phyloP scores from a whole-genome alignment of 1,140 invertebrate species.

The Ceratina australensis region DNA sequence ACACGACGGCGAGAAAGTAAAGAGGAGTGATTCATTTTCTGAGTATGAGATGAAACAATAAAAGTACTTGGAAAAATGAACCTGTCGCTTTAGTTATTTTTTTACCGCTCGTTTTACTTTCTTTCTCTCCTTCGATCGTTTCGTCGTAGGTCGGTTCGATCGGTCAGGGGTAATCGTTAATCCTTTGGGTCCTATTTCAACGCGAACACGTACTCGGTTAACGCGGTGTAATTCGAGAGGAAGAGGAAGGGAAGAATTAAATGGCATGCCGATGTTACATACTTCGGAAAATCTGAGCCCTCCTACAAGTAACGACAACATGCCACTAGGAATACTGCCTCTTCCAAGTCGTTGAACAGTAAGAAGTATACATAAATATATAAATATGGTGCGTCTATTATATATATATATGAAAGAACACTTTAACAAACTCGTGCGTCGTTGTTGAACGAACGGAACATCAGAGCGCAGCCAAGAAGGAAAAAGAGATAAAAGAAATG shows the following conservation, averaged over 20 bases:
- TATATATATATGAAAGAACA: slow-evolving; percentile 48
- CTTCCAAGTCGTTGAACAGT: slow-evolving; percentile 54
- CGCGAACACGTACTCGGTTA: slow-evolving; percentile 5
- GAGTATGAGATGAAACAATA: slow-evolving; percentile 67
- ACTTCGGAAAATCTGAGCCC: slow-evolving; percentile 20
- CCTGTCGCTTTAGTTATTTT: slow-evolving; percentile 58
- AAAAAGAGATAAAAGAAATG: slow-evolving; percentile 32
- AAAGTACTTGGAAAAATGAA: slow-evolving; percentile 68
- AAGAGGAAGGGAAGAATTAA: slow-evolving; percentile 24
- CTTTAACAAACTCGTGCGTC: slow-evolving; percentile 20
- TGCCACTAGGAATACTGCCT: slow-evolving; percentile 61
- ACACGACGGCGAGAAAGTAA: slow-evolving; percentile 44
- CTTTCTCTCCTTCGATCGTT: slow-evolving; percentile 4
- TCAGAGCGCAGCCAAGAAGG: slow-evolving; percentile 17
- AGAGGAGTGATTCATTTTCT: slow-evolving; percentile 49
- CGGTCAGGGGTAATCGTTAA: background rate
- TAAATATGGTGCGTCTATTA: slow-evolving; percentile 47
- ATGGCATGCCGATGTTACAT: slow-evolving; percentile 23
- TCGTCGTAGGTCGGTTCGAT: background rate
- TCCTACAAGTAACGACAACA: slow-evolving; percentile 43
- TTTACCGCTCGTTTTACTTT: slow-evolving; percentile 45
- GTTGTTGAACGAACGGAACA: slow-evolving; percentile 24
- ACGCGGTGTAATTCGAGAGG: background rate
- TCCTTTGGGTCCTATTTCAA: slow-evolving; percentile 66
- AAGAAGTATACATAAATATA: slow-evolving; percentile 22